These are phyloP conservation scores for Belgica antarctica DNA, from an alignment of 2,888 invertebrate genomes.

Conservation along the genomic window DNA sequence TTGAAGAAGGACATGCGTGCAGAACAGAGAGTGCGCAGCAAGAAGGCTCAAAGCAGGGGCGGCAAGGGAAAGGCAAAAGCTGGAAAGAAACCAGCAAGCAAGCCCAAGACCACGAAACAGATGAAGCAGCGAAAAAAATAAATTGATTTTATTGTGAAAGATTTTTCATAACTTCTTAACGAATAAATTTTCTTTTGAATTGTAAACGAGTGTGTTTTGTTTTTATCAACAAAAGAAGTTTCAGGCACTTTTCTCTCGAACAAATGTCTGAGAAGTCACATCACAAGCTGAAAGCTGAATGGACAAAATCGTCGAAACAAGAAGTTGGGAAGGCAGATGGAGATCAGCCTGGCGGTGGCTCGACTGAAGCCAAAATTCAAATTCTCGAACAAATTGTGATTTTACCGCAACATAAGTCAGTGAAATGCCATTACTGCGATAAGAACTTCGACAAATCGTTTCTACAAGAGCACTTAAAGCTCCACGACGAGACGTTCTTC, in stretches of 20 bases:
- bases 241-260: too few species aligned
- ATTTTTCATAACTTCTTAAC: slow-evolving; percentile 19
- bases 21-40: slow-evolving; percentile 60
- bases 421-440: slow-evolving; percentile 25
- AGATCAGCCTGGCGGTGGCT: too few species aligned
- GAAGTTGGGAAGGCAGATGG: background rate
- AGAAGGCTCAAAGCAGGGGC: slow-evolving; percentile 44
- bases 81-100: background rate
- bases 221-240: too few species aligned
- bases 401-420: background rate
- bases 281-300: slow-evolving; percentile 36
- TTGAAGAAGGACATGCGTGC: slow-evolving; percentile 91
- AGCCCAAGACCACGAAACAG: too few species aligned
- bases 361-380: slow-evolving; percentile 10
- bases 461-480: slow-evolving; percentile 9
- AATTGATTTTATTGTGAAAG: background rate
- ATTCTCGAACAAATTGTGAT: slow-evolving; percentile 36
- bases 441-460: background rate
- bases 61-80: background rate
- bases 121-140: too few species aligned
- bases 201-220: background rate
- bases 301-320: slow-evolving; percentile 20
- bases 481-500: slow-evolving; percentile 17
- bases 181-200: slow-evolving; percentile 5
- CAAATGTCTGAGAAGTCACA: slow-evolving; percentile 3